Evolutionary conservation across 2,797 vertebrate genomes (phyloP), one percentile per base, ranked within the genome.

Genomic region (Sebastes kiyomatsui): DNA sequence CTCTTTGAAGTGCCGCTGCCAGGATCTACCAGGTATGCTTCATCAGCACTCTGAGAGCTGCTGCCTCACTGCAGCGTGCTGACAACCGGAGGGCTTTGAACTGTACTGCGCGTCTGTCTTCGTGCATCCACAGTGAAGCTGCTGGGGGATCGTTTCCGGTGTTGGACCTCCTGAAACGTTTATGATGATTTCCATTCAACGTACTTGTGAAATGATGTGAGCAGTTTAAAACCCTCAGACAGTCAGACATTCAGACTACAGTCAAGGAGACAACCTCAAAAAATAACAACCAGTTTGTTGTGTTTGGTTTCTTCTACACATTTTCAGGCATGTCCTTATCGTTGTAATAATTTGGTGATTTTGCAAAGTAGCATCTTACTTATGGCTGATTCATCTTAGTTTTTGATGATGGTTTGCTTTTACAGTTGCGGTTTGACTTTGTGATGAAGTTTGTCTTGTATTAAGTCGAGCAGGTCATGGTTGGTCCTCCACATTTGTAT

Each of bases 11-110:
- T 97, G 87, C 89, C 88, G 92, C 95, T 96, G 95, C 93, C 94
- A 96, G 95, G 96, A 96, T 96, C 95, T 97, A 96, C 93, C 97
- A 97, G 98, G 96, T 97, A 97, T 96, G 96, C 96, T 95, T 94
- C 91, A 90, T 98, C 96, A 97, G 96, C 95, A 92, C 85, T 92
- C 83, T 90, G 83, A 94, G 89, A 91, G 85, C 80, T 66, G 68
- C 80, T 82, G 72, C 82, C 81, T 89, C 75, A 78, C 82, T 85
- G 64, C 79, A 68, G 33, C 49, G 79, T 76, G 82, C 81, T 75
- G 84, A 87, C 79, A 89, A 72, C 76, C 77, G 66, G 70, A 65
- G 66, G 81, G 79, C 76, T 77, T 59, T 78, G 70, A 84, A 87
- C 78, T 69, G 22, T 35, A 23, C 65, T 16, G 23, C 77, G 64